Conservation (phyloP, 1,140 invertebrate genomes). For the Lucilia cuprina region DNA sequence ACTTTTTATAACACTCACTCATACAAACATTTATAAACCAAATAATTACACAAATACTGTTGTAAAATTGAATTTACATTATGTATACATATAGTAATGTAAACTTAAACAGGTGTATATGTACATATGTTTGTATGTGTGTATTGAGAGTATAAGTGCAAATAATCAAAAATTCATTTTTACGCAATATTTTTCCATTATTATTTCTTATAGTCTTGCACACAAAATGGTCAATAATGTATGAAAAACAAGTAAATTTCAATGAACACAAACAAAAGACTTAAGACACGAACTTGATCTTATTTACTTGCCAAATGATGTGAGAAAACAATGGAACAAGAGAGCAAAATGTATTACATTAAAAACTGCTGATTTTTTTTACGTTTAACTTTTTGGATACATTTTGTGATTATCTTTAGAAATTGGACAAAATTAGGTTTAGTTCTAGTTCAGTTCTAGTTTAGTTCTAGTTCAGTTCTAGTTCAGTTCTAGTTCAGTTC, state of each 20-base stretch:
- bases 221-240: neutral
- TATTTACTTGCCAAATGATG: constrained; percentile 2
- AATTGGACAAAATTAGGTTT: no score
- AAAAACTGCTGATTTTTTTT: no score
- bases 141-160: neutral
- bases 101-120: neutral
- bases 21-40: neutral
- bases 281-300: constrained; percentile 43
- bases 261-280: constrained; percentile 38
- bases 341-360: no score
- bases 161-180: constrained; percentile 15
- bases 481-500: no score
- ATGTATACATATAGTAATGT: no score
- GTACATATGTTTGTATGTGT: neutral
- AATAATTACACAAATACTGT: neutral
- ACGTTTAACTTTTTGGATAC: no score
- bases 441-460: no score
- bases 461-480: no score
- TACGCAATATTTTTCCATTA: constrained; percentile 3
- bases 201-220: neutral
- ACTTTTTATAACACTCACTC: constrained; percentile 7
- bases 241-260: neutral
- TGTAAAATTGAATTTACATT: no score
- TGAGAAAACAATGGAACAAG: no score
- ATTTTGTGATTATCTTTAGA: no score